Evolutionary conservation across 2,888 invertebrate genomes (phyloP), one percentile per base, ranked within the genome.

Genomic region (Dascillus cervinus): DNA sequence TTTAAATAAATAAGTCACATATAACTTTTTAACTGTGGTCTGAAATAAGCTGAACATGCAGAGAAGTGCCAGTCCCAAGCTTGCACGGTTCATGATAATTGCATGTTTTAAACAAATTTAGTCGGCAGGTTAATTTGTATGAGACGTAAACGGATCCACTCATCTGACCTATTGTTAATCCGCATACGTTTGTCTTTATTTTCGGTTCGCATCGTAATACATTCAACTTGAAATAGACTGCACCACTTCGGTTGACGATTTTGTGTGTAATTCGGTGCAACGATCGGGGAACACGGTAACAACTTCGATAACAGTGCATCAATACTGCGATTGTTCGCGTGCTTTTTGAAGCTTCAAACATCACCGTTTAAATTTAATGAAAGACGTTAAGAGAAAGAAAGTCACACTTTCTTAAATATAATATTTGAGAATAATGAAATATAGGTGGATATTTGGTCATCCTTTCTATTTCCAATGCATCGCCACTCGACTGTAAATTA

Each of bases 51-150:
- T 17, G 31, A 34, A 39, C 44, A 45, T 46, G 48, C 45, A 46
- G 44, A 32, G 49, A 50, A 52, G 62, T 62, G 58, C 62, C 62
- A 58, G 58, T 43, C 45, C 47, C 48, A 32, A 48, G 55, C 58
- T 56, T 57, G 62, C 57, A 62, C 63, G 55, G 59, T 50, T 43
- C 38, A 51, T 46, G 56, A 58, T 64, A 64, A 64, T 64, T 64
- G 64, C 64, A 64, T 64, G 64, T 56, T 57, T 58, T 58, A 58
- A 60, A 60, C 61, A 56, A 62, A 62, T 64, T 64, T 62, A 59
- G 58, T 49, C 57, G 55, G 58, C 57, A 58, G 57, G 57, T 60
- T 63, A 62, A 63, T 63, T 63, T 62, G 58, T 61, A 60, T 50
- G 58, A 52, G 56, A 58, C 58, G 54, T 55, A 55, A 57, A 55